Evolutionary conservation across 2,113 vertebrate genomes (phyloP), one percentile per base, ranked within the genome.

Genomic region (Andinoacara biseriatus): DNA sequence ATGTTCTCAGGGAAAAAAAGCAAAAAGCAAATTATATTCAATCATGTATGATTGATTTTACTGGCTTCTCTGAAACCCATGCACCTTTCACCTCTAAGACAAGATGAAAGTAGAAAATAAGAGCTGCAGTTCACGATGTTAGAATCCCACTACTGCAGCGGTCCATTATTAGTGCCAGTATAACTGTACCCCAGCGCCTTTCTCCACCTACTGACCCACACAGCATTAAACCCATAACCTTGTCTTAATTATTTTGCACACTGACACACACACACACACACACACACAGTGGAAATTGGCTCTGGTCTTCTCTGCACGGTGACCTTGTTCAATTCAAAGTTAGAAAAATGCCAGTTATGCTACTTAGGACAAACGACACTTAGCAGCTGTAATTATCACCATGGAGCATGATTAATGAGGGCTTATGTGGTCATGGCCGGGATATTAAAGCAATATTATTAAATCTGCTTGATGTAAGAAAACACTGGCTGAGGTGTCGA

Each of bases 361-460:
- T 76, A 59, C 88, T 89, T 74, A 84, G 11, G 26, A 58, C 58
- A 83, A 85, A 93, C 65, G 81, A 81, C 86, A 81, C 76, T 85
- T 43, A 75, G 8, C 83, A 78, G 81, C 83, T 74, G 87, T 77
- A 87, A 86, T 86, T 77, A 87, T 38, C 35, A 7, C 22, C n/a
- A 7, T 56, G 14, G n/a, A 6, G 35, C 10, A 22, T 90, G 89
- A 94, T 92, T 83, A 87, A 92, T 63, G 82, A 58, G 33, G 81
- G 63, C 58, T 72, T 59, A 49, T 72, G 78, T 24, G 43, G 60
- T 38, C 58, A 11, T 22, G 46, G 26, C 29, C 3, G 22, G 65
- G 43, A 54, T 35, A 83, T 81, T 77, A 79, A 83, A 54, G 72
- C 52, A 75, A 69, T 78, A 83, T 86, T 87, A 90, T 83, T 85